Conservation (phyloP, 2,797 vertebrate genomes). For the Oreonectes daqikongensis region DNA sequence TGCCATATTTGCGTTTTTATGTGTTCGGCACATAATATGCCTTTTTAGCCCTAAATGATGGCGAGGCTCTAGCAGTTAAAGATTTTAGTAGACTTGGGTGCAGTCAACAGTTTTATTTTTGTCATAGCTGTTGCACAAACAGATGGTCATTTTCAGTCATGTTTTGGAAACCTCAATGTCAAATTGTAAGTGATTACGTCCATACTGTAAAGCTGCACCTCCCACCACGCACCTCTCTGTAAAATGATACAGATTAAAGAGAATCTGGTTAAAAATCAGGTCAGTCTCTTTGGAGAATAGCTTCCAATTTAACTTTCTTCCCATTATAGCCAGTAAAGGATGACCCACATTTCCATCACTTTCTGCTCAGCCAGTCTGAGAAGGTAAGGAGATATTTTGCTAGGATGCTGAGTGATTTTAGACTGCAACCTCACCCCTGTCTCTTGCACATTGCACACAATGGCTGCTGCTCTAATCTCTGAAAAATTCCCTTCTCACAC, state of each 20-base stretch:
- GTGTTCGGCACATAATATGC: conserved; percentile 30
- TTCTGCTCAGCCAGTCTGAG: conserved; percentile 96
- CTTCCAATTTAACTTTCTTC: conserved; percentile 68
- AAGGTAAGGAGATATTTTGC: conserved; percentile 81
- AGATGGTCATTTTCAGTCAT: neutral
- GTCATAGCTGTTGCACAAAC: neutral
- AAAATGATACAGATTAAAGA: conserved; percentile 16
- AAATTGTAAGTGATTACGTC: neutral
- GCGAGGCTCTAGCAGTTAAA: neutral
- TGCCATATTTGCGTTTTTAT: conserved; percentile 59
- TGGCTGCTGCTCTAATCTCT: conserved; percentile 31
- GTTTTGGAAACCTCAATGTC: neutral
- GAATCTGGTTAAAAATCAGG: conserved; percentile 8
- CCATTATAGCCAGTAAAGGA: conserved; percentile 90
- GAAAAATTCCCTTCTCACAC: conserved; percentile 16
- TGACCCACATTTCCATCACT: conserved; percentile 97
- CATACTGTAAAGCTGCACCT: conserved; percentile 7
- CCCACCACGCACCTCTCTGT: neutral
- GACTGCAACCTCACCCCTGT: conserved; percentile 39
- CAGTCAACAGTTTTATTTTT: neutral
- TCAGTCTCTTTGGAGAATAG: conserved; percentile 48
- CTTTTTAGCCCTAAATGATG: neutral
- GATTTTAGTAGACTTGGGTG: neutral
- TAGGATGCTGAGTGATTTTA: conserved; percentile 50
- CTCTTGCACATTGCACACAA: conserved; percentile 42